Evolutionary conservation across 2,797 vertebrate genomes (phyloP).

Genomic region (Myotis findleyi): DNA sequence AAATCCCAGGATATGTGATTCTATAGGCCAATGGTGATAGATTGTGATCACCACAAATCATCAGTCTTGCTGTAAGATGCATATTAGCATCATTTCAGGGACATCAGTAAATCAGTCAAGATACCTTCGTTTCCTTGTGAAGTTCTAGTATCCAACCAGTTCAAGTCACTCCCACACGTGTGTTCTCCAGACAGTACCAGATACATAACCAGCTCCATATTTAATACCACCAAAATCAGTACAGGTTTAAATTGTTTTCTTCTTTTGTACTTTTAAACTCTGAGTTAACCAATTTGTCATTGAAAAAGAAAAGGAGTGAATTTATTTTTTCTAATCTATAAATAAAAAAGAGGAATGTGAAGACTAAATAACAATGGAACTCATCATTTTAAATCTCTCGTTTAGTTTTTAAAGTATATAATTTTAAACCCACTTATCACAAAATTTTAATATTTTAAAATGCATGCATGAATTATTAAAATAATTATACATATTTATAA

Average conservation of each 20-base stretch:
- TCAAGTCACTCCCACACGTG: background rate
- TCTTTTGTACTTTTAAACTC: background rate
- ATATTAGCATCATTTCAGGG: background rate
- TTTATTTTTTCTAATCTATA: constrained; percentile 27
- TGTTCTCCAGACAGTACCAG: background rate
- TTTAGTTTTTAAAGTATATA: background rate
- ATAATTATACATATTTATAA: background rate
- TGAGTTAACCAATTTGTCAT: background rate
- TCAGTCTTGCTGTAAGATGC: background rate
- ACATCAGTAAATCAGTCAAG: background rate
- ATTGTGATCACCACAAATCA: background rate
- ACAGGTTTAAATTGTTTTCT: background rate
- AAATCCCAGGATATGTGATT: background rate
- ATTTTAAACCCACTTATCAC: constrained; percentile 19
- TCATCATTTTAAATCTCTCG: constrained; percentile 1
- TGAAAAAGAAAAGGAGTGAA: constrained; percentile 5
- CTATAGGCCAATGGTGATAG: background rate
- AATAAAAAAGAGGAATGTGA: constrained; percentile 37
- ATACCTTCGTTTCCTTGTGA: background rate
- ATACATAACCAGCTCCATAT: background rate
- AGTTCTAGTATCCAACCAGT: background rate
- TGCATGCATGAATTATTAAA: constrained; percentile 21
- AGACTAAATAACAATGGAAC: constrained; percentile 5
- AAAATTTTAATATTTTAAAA: constrained; percentile 51
- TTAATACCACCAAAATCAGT: background rate